These are phyloP conservation scores for Crotalus horridus DNA, from an alignment of 2,113 vertebrate species.

Conservation along the genomic window DNA sequence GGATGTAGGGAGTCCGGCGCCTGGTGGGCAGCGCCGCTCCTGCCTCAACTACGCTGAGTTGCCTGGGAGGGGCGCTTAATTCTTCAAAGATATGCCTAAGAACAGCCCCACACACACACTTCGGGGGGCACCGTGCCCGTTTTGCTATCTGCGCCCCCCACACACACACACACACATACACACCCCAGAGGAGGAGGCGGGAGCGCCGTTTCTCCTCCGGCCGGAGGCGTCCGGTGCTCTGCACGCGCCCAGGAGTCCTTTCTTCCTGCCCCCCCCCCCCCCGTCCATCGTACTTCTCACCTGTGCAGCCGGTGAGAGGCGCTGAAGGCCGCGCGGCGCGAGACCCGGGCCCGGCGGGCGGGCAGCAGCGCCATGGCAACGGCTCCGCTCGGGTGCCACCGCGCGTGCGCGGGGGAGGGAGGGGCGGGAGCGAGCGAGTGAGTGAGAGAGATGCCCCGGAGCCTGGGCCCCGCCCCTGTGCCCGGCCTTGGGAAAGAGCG, in stretches of 20 bases:
- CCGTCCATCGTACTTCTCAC: conserved; percentile 51
- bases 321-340: conserved; percentile 77
- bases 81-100: neutral
- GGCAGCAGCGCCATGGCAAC: neutral
- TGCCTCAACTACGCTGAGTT: neutral
- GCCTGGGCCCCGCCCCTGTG: neutral
- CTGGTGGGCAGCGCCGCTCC: neutral
- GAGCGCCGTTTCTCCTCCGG: neutral
- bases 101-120: neutral
- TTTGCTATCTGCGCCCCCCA: neutral
- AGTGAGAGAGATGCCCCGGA: neutral
- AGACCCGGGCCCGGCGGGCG: neutral
- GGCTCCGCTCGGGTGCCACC: neutral
- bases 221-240: neutral
- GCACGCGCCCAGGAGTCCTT: neutral
- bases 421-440: no score
- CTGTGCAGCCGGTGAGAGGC: conserved; percentile 89
- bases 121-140: neutral
- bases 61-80: neutral
- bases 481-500: neutral
- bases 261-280: neutral
- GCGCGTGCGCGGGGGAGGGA: neutral
- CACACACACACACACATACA: neutral
- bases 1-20: neutral
- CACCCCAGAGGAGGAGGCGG: neutral